Evolutionary conservation across 2,797 vertebrate species (phyloP), one percentile per base, ranked within the genome.

Genomic region (Limnodromus scolopaceus): DNA sequence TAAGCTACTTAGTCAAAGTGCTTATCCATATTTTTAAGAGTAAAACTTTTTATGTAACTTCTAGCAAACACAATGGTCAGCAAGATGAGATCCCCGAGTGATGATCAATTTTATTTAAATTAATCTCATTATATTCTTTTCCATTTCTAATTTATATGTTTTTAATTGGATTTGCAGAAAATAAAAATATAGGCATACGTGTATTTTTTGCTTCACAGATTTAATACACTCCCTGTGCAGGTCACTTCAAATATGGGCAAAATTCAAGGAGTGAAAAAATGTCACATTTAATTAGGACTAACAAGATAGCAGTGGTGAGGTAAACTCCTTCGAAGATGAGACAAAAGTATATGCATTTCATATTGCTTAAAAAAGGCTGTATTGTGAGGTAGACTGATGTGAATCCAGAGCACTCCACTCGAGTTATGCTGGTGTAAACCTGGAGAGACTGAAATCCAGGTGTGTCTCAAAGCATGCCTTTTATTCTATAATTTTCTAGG

Each of bases 251-350:
- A 96, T 70, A 87, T 3, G 6, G 63, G 61, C 39, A 97, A 96
- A 97, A 97, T 84, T 82, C 95, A 97, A 88, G 69, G 68, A 97
- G 92, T 94, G 86, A 96, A 96, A 97, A 97, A 97, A 94, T 96
- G 90, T 94, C 95, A 95, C 84, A 86, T 96, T 92, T 93, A 94
- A 97, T 97, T 96, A 96, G 92, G 72, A 87, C 90, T 84, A 88
- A 74, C 64, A 93, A 81, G 72, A 96, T 25, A 82, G 87, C 36
- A 83, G 71, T 16, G 10, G 74, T 69, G 69, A 93, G 84, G 22
- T 84, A 86, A 11, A 41, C 17, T 11, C n/a, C 61, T 96, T 72
- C 5, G 32, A 89, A 91, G 87, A 39, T 81, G 36, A 82, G 87
- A 92, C n/a, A 87, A 94, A 97, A 91, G 63, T 39, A 69, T 54